Percentiles rank a stretch among this genome's conserved stretches.
Conservation (phyloP, 1,140 invertebrate species). For the Calephelis virginiensis region DNA sequence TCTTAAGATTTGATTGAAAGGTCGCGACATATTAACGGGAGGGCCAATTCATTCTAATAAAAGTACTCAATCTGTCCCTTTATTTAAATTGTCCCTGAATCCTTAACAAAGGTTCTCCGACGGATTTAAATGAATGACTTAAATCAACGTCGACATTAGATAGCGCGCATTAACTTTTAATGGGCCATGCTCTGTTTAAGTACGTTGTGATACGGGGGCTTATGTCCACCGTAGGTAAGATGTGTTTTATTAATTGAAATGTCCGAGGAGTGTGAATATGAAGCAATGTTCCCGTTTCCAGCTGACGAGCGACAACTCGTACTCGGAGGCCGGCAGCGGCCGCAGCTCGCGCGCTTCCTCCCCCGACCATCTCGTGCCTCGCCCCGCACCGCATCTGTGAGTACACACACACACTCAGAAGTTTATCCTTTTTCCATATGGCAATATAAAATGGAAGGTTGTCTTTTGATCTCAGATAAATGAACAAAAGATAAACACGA, state of each 20-base stretch:
- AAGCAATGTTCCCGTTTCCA: conserved; percentile 30
- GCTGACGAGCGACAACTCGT: conserved; percentile 68
- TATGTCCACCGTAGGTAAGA: background rate
- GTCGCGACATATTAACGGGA: too few relatives aligned
- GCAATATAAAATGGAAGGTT: background rate
- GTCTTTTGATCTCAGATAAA: conserved; percentile 8
- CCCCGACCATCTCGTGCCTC: conserved; percentile 79
- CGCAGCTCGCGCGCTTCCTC: conserved; percentile 79
- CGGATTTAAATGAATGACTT: too few relatives aligned
- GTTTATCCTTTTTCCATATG: too few relatives aligned
- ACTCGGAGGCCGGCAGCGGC: conserved; percentile 69
- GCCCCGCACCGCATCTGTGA: conserved; percentile 37
- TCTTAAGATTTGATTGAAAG: too few relatives aligned
- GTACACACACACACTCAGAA: background rate
- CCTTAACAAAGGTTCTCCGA: too few relatives aligned
- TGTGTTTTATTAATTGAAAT: background rate
- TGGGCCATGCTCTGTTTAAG: too few relatives aligned
- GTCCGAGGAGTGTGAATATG: conserved; percentile 1
- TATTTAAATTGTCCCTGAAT: too few relatives aligned
- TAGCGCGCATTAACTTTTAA: too few relatives aligned
- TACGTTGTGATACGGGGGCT: too few relatives aligned
- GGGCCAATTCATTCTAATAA: too few relatives aligned
- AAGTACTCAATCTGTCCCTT: too few relatives aligned
- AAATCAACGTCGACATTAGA: too few relatives aligned
- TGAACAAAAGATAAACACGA: background rate